These are phyloP conservation scores for Frankliniella fusca DNA, from an alignment of 2,888 invertebrate genomes.

Conservation along the genomic window DNA sequence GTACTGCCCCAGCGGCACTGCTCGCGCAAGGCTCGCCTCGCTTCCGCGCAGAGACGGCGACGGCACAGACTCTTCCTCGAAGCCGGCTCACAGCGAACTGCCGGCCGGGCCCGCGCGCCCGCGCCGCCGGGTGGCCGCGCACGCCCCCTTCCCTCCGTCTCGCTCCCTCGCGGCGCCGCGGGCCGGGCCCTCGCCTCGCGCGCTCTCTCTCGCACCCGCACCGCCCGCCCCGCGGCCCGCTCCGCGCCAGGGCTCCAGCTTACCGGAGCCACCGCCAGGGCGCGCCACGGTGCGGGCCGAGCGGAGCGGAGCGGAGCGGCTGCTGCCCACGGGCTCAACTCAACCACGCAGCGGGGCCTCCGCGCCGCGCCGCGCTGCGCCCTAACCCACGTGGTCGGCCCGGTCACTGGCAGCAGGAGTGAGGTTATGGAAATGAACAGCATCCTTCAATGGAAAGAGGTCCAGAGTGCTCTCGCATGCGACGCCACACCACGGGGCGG, in stretches of 20 bases:
- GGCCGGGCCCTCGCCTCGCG: background rate
- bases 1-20: too few species aligned
- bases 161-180: background rate
- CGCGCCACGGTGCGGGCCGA: background rate
- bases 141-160: slow-evolving; percentile 20
- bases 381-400: too few species aligned
- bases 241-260: background rate
- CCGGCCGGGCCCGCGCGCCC: background rate
- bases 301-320: background rate
- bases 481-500: background rate
- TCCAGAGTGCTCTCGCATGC: background rate
- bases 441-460: background rate
- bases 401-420: too few species aligned
- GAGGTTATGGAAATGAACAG: background rate
- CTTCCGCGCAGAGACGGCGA: background rate
- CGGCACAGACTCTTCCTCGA: slow-evolving; percentile 2
- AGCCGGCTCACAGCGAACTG: slow-evolving; percentile 7
- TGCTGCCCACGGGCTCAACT: too few species aligned
- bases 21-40: background rate
- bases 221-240: background rate
- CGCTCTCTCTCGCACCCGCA: background rate
- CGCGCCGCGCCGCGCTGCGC: too few species aligned
- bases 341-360: too few species aligned
- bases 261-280: background rate
- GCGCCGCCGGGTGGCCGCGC: background rate